Base-by-base conservation (phyloP, 2,888 invertebrate species). In the Ptychoptera albimana region DNA sequence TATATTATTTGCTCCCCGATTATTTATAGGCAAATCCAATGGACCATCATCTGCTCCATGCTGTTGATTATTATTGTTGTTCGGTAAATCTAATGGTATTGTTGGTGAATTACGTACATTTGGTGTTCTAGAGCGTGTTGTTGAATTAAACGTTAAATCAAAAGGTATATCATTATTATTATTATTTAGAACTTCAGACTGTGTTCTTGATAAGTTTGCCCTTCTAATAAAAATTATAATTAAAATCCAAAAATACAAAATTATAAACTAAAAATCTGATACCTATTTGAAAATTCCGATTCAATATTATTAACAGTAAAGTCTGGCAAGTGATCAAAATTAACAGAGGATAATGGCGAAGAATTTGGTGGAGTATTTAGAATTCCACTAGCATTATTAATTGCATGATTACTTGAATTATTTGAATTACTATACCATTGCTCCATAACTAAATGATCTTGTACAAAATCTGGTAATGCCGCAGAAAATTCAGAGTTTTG, bases 371-470 rank as follows among this genome's bases (percentile, higher is more conserved):
- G 63, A 32, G 40, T 23, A 23, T 23, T 23, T 23, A 7, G 31
- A 40, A 30, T 40, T 15, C 40, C 40, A 32, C 30, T 31, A 14
- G 31, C 40, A 32, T 40, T 40, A 23, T 23, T 23, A 23, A 23
- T 3, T 23, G 23, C 23, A 23, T 7, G 3, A 23, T 23, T 23
- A 39, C 56, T 57, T 2, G 57, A 53, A 46, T 60, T 59, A 51
- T 59, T 57, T n/a, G 60, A 61, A 46, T 60, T 60, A 23, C 53
- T 54, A 50, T 61, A 60, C 60, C 62, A 63, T 54, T 85, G 82
- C 57, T 84, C 84, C 35, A 87, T 79, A 52, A 86, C 73, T 61
- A 87, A 73, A 63, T 88, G 88, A 63, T 88, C 88, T 60, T 88
- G 88, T 43, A 89, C 88, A 66, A 88, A 88, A 60, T 88, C 88